Conservation (phyloP, 2,797 vertebrate species). For the Urophycis tenuis region DNA sequence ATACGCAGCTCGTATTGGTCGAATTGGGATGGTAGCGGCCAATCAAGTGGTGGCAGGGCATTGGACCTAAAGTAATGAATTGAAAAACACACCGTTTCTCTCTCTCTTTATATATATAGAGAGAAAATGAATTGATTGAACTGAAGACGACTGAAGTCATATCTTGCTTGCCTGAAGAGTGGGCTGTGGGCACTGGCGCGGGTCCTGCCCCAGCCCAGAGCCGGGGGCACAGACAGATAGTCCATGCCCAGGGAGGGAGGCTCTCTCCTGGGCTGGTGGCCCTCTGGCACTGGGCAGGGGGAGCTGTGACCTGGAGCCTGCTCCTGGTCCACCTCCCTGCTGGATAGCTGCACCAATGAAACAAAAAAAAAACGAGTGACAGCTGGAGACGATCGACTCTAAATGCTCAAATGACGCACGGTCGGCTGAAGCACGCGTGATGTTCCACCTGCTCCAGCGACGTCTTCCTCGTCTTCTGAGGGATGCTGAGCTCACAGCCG, state of each 20-base stretch:
- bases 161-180: conserved; percentile 78
- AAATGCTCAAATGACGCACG: too few species aligned
- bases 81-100: not conserved
- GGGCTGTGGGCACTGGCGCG: conserved; percentile 84
- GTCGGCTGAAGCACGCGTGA: not conserved
- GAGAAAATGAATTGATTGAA: not conserved
- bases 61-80: conserved; percentile 69
- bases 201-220: conserved; percentile 83
- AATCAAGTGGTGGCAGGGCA: conserved; percentile 84
- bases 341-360: conserved; percentile 57
- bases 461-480: conserved; percentile 87
- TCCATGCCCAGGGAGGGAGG: conserved; percentile 75
- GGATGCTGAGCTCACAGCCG: conserved; percentile 80
- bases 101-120: too few species aligned
- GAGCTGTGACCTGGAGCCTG: conserved; percentile 58
- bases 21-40: conserved; percentile 86
- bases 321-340: conserved; percentile 70
- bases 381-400: not conserved
- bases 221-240: conserved; percentile 85
- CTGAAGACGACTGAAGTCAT: too few species aligned
- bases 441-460: conserved; percentile 75
- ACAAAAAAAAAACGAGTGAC: not conserved
- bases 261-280: conserved; percentile 64
- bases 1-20: conserved; percentile 86
- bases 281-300: conserved; percentile 59